Conservation (phyloP, 2,797 vertebrate species). For the Erethizon dorsatum region DNA sequence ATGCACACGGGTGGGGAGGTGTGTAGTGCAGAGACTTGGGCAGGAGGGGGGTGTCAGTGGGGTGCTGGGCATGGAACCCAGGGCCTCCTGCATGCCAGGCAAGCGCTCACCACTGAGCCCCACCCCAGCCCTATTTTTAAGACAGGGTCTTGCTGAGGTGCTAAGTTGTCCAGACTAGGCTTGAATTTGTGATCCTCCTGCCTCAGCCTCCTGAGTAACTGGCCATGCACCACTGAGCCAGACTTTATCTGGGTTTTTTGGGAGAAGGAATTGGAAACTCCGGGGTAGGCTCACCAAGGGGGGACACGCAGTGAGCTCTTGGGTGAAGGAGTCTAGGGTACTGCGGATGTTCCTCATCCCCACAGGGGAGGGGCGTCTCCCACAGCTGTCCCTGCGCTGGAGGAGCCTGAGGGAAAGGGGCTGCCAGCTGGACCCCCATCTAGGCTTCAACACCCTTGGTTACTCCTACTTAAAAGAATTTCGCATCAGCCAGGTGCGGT, state of each 20-base stretch:
- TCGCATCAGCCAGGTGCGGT: background rate
- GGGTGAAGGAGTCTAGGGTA: background rate
- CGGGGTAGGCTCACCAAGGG: background rate
- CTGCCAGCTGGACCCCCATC: background rate
- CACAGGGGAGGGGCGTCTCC: no score
- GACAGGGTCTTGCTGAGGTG: background rate
- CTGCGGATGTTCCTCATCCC: no score
- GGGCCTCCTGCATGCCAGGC: background rate
- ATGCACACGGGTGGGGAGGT: background rate
- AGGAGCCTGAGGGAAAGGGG: background rate
- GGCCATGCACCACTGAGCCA: background rate
- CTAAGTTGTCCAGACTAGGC: background rate
- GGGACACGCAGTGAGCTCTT: background rate
- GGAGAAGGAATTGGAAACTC: background rate
- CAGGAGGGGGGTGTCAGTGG: no score
- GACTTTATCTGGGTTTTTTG: background rate
- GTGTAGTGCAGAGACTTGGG: no score
- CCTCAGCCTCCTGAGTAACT: background rate
- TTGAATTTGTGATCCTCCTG: background rate
- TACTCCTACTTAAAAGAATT: background rate
- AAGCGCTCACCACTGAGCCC: background rate
- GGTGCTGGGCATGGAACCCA: background rate
- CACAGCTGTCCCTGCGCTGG: background rate
- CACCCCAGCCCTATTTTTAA: background rate
- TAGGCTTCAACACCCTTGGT: no score